phyloP scores from a whole-genome alignment of 2,888 invertebrate genomes.

The Girardia tigrina region DNA sequence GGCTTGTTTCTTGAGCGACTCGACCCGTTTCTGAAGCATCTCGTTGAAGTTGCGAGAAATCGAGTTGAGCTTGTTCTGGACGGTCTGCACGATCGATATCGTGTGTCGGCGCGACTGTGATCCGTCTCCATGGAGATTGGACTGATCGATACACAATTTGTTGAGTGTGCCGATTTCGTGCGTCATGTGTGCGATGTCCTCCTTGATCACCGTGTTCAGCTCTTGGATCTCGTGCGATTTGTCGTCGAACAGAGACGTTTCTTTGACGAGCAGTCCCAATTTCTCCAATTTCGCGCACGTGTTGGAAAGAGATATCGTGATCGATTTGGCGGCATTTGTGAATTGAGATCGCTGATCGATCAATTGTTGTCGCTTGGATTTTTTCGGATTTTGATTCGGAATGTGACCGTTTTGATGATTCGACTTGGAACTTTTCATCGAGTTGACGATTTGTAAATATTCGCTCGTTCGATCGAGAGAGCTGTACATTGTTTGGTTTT shows the following conservation, averaged over 20 bases:
- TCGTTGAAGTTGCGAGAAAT: constrained; percentile 96
- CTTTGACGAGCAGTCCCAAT: constrained; percentile 61
- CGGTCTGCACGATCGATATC: constrained; percentile 52
- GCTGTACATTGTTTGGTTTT: not conserved
- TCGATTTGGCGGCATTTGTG: constrained; percentile 69
- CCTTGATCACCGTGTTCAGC: constrained; percentile 86
- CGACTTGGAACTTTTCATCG: not conserved
- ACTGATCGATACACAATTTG: constrained; percentile 76
- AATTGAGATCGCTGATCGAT: constrained; percentile 49
- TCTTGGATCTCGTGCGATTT: constrained; percentile 88
- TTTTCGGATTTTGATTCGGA: not conserved
- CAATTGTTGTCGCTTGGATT: not conserved
- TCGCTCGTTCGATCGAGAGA: not conserved
- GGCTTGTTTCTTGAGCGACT: constrained; percentile 28
- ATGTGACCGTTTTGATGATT: constrained; percentile 9
- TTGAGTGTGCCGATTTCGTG: constrained; percentile 59
- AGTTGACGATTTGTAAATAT: not conserved
- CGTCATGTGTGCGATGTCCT: constrained; percentile 56
- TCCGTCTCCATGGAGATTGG: constrained; percentile 41
- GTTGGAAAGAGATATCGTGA: constrained; percentile 83
- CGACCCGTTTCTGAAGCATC: constrained; percentile 69
- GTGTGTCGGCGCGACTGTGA: constrained; percentile 2
- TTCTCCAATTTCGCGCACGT: constrained; percentile 93
- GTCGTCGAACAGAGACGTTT: constrained; percentile 89
- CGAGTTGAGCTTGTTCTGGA: constrained; percentile 70